A percentile compares a stretch with the other conserved stretches of the same genome.
Evolutionary conservation across 1,140 invertebrate genomes (phyloP).

Genomic region (Heliconius melpomene): DNA sequence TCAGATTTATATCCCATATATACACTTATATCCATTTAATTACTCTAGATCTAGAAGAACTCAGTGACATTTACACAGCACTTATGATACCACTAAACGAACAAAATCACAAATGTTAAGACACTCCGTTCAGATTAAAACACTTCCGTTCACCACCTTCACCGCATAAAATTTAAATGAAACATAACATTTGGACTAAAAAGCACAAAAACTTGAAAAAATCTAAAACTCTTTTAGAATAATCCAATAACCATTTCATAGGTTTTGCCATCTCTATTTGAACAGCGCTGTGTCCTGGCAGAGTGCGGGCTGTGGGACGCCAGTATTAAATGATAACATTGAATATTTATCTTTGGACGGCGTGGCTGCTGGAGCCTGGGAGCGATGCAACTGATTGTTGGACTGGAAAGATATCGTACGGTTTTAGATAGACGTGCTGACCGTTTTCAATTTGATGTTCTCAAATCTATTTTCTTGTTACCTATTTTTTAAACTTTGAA

Average conservation of each 20-base stretch:
- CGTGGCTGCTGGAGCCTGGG: not conserved
- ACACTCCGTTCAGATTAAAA: too few species aligned
- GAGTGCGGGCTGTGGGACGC: slow-evolving; percentile 30
- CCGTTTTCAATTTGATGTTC: not conserved
- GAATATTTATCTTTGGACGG: slow-evolving; percentile 71
- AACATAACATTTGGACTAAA: slow-evolving; percentile 1
- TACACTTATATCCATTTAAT: not conserved
- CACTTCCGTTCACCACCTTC: too few species aligned
- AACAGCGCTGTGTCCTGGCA: slow-evolving; percentile 16
- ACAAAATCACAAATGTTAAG: too few species aligned
- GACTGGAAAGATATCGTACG: not conserved
- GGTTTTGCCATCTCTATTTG: slow-evolving; percentile 32
- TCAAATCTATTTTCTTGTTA: not conserved
- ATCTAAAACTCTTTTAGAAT: not conserved
- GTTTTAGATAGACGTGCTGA: not conserved
- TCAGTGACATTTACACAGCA: not conserved
- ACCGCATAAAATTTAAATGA: not conserved
- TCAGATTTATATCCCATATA: too few species aligned
- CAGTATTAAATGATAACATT: slow-evolving; percentile 72
- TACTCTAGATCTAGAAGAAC: not conserved
- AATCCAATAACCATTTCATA: slow-evolving; percentile 34
- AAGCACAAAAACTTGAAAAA: not conserved
- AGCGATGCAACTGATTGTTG: slow-evolving; percentile 17
- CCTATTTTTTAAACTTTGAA: not conserved
- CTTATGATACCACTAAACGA: too few species aligned